Evolutionary conservation across 2,113 vertebrate genomes (phyloP).

Genomic region (Equus quagga): DNA sequence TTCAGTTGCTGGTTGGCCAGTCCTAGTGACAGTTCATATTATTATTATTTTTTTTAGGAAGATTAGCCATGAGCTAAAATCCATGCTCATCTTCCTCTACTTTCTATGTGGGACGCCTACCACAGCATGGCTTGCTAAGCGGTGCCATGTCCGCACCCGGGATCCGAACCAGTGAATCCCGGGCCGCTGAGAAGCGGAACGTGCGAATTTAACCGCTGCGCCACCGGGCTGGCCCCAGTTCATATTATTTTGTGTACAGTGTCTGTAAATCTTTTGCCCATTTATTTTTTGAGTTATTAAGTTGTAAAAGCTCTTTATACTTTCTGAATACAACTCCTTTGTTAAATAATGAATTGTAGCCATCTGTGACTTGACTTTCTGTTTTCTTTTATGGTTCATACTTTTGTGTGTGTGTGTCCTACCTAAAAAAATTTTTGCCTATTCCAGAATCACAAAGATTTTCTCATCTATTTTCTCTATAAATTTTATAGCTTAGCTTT

Average conservation of each 20-base stretch:
- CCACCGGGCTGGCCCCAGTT: too few relatives aligned
- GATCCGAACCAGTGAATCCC: too few relatives aligned
- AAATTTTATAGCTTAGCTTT: not conserved
- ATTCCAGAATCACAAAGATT: not conserved
- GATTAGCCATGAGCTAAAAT: too few relatives aligned
- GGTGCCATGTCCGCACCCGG: too few relatives aligned
- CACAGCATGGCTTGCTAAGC: too few relatives aligned
- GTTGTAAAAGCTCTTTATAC: not conserved
- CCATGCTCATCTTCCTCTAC: too few relatives aligned
- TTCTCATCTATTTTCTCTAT: not conserved
- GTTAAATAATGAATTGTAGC: not conserved
- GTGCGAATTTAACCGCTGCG: too few relatives aligned
- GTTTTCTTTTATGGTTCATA: not conserved
- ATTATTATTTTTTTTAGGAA: not conserved
- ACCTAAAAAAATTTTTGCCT: not conserved
- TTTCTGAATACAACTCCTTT: constrained; percentile 10
- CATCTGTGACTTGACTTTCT: not conserved
- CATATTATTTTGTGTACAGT: not conserved
- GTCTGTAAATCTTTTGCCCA: not conserved
- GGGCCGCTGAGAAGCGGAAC: too few relatives aligned
- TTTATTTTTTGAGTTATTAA: not conserved
- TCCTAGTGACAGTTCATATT: not conserved
- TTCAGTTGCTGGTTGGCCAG: not conserved
- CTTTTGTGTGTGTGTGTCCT: not conserved
- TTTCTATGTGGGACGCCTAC: too few relatives aligned